A percentile compares a stretch with the other conserved stretches of the same genome.
These are phyloP conservation scores for Megalurothrips usitatus DNA, from an alignment of 2,888 invertebrate genomes.

Conservation along the genomic window DNA sequence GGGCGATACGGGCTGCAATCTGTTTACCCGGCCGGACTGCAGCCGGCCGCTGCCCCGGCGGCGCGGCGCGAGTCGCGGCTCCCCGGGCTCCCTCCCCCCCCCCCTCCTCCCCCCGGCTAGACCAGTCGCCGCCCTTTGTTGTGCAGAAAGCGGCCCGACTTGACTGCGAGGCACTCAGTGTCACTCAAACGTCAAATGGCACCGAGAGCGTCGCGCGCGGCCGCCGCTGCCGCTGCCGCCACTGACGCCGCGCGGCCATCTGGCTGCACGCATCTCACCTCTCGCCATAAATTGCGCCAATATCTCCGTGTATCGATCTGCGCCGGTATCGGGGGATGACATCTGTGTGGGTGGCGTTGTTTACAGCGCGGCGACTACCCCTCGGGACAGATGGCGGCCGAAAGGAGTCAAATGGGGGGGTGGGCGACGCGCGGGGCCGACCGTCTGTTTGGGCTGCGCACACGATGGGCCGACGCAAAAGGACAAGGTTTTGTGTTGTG, in stretches of 20 bases:
- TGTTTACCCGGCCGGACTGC: neutral
- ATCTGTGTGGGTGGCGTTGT: neutral
- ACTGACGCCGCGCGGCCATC: neutral
- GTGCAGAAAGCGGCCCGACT: neutral
- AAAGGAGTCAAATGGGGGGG: too few relatives aligned
- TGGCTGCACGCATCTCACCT: neutral
- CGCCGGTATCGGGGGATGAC: neutral
- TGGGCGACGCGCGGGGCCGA: too few relatives aligned
- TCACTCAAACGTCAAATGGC: neutral
- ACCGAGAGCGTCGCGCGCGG: neutral
- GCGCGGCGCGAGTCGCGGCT: too few relatives aligned
- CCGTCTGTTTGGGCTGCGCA: too few relatives aligned
- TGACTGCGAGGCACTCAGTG: neutral
- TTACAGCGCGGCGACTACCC: neutral
- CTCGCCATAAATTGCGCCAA: constrained; percentile 14
- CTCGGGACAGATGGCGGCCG: neutral
- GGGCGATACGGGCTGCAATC: neutral
- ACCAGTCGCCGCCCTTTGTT: neutral
- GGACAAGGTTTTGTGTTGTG: too few relatives aligned
- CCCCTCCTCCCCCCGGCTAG: neutral
- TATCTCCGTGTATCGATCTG: constrained; percentile 1
- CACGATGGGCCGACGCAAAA: too few relatives aligned
- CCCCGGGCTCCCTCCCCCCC: too few relatives aligned
- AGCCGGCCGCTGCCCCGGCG: neutral
- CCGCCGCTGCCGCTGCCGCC: neutral